phyloP scores from a whole-genome alignment of 1,140 invertebrate genomes.

The Drosophila subobscura region DNA sequence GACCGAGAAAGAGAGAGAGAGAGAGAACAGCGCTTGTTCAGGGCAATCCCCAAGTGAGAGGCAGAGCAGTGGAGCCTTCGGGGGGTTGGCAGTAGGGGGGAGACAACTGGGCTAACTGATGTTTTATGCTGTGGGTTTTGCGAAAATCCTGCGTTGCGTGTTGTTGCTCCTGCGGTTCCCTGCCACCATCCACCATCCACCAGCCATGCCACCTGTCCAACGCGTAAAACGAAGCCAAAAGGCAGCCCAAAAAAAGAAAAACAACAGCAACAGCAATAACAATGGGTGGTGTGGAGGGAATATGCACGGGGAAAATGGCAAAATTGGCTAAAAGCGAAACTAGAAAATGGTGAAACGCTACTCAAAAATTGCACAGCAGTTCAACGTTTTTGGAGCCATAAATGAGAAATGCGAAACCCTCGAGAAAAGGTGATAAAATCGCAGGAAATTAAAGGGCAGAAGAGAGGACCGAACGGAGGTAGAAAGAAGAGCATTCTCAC shows the following conservation, averaged over 20 bases:
- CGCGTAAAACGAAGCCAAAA: slow-evolving; percentile 63
- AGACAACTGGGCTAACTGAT: slow-evolving; percentile 42
- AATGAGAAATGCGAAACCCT: slow-evolving; percentile 71
- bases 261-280: slow-evolving; percentile 18
- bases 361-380: slow-evolving; percentile 69
- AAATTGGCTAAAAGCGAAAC: slow-evolving; percentile 41
- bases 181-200: neutral
- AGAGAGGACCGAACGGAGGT: neutral
- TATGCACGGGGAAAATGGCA: slow-evolving; percentile 35
- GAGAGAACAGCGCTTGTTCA: slow-evolving; percentile 21
- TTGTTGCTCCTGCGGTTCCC: slow-evolving; percentile 47
- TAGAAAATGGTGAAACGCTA: slow-evolving; percentile 72
- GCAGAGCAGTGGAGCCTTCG: neutral
- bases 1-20: too few relatives aligned
- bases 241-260: slow-evolving; percentile 12
- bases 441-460: slow-evolving; percentile 25
- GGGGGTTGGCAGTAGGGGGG: neutral
- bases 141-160: slow-evolving; percentile 77
- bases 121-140: slow-evolving; percentile 78
- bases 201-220: slow-evolving; percentile 53
- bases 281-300: slow-evolving; percentile 30
- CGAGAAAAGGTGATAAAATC: slow-evolving; percentile 36
- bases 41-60: slow-evolving; percentile 44
- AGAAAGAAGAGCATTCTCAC: neutral
- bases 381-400: slow-evolving; percentile 66